Conservation (phyloP, 2,888 invertebrate species). For the Drosophila lutescens region DNA sequence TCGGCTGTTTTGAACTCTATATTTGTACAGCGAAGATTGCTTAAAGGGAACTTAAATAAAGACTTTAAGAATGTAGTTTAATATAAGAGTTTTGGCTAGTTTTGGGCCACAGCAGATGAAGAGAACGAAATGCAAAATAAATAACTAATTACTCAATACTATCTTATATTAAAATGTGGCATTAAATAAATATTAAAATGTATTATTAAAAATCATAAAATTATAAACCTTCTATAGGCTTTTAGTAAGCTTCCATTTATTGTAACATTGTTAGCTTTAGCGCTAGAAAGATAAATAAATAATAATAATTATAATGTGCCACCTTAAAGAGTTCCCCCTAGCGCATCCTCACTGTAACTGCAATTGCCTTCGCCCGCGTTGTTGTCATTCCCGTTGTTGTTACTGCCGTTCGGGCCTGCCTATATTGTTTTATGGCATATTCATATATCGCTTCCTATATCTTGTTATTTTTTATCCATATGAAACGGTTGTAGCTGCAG, state of each 20-base stretch:
- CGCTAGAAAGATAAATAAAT: no score
- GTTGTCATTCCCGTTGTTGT: slow-evolving; percentile 40
- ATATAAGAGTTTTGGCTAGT: no score
- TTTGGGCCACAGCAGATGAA: no score
- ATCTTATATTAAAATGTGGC: no score
- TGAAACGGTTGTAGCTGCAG: slow-evolving; percentile 53
- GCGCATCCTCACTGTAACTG: slow-evolving; percentile 57
- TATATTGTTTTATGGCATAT: slow-evolving; percentile 77
- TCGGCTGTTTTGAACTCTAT: slow-evolving; percentile 44
- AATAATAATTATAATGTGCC: no score
- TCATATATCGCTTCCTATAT: slow-evolving; percentile 73
- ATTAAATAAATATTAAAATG: no score
- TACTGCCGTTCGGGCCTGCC: slow-evolving; percentile 60
- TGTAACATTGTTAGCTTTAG: no score
- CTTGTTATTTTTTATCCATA: slow-evolving; percentile 38
- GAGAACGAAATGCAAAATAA: no score
- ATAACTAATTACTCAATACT: no score
- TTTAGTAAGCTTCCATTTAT: no score
- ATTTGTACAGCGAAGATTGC: slow-evolving; percentile 55
- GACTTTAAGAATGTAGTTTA: not conserved
- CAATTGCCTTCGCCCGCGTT: slow-evolving; percentile 45
- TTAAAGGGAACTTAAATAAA: slow-evolving; percentile 10
- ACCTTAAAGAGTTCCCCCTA: slow-evolving; percentile 1
- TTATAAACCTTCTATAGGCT: no score
- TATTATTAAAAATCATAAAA: no score